Percentiles rank a stretch among this genome's conserved stretches.
These are phyloP conservation scores for Sitobion miscanthi DNA, from an alignment of 1,140 invertebrate species.

Conservation along the genomic window DNA sequence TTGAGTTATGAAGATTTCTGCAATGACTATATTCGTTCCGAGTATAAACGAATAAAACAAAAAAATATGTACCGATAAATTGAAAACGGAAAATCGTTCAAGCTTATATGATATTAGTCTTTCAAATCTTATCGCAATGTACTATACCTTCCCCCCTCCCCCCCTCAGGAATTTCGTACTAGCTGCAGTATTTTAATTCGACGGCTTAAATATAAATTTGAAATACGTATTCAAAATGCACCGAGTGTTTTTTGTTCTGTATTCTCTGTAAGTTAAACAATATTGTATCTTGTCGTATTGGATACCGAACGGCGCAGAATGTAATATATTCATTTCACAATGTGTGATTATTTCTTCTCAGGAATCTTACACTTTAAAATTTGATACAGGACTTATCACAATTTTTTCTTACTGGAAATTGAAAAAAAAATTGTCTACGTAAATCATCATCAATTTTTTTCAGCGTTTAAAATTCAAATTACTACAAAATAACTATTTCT, in stretches of 20 bases:
- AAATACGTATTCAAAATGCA: not conserved
- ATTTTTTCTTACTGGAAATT: not conserved
- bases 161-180: not conserved
- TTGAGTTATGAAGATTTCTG: not conserved
- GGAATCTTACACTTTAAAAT: not conserved
- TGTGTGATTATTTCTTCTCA: not conserved
- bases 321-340: too few relatives aligned
- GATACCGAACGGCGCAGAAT: not conserved
- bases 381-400: not conserved
- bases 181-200: not conserved
- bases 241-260: not conserved
- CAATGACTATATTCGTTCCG: not conserved
- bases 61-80: not conserved
- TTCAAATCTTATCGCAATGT: not conserved
- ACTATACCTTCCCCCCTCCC: not conserved
- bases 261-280: not conserved
- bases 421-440: not conserved
- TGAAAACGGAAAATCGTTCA: not conserved
- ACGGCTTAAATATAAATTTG: not conserved
- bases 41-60: not conserved
- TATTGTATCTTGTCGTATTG: not conserved
- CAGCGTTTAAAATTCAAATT: too few relatives aligned
- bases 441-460: too few relatives aligned
- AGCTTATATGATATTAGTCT: not conserved
- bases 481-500: too few relatives aligned